Evolutionary conservation across 2,888 invertebrate genomes (phyloP).

Genomic region (Cheilosia vulpina): DNA sequence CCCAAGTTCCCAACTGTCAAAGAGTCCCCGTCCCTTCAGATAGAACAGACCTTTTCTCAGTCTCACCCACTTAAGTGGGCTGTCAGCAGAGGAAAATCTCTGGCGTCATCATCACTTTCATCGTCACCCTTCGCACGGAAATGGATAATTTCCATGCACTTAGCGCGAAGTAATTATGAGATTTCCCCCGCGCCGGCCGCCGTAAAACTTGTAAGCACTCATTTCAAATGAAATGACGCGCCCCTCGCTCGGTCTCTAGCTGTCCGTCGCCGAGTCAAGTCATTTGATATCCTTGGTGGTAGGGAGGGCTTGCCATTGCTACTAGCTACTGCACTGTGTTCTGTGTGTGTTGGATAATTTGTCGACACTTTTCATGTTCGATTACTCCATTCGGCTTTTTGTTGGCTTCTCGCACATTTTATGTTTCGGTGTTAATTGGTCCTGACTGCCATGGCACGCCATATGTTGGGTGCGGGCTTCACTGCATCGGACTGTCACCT

Average conservation of each 20-base stretch:
- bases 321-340: conserved; percentile 21
- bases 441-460: conserved; percentile 67
- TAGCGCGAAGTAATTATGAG: conserved; percentile 50
- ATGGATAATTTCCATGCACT: conserved; percentile 59
- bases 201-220: conserved; percentile 26
- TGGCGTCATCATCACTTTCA: conserved; percentile 54
- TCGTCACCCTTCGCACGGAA: conserved; percentile 49
- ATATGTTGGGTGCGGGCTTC: conserved; percentile 69
- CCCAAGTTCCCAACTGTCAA: conserved; percentile 25
- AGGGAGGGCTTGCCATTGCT: conserved; percentile 14
- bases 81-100: conserved; percentile 39
- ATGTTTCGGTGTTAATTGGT: conserved; percentile 74
- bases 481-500: conserved; percentile 61
- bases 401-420: conserved; percentile 68
- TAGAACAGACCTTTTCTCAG: conserved; percentile 18
- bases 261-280: conserved; percentile 38
- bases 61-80: conserved; percentile 44
- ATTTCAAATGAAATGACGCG: conserved; percentile 40
- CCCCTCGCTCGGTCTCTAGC: conserved; percentile 11
- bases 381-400: conserved; percentile 67
- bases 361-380: conserved; percentile 67
- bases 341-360: conserved; percentile 59
- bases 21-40: not conserved
- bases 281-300: conserved; percentile 59
- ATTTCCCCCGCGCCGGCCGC: conserved; percentile 8